A percentile compares a stretch with the other conserved stretches of the same genome.
These are phyloP conservation scores for Bruchidius siliquastri DNA, from an alignment of 2,888 invertebrate genomes.

Conservation along the genomic window DNA sequence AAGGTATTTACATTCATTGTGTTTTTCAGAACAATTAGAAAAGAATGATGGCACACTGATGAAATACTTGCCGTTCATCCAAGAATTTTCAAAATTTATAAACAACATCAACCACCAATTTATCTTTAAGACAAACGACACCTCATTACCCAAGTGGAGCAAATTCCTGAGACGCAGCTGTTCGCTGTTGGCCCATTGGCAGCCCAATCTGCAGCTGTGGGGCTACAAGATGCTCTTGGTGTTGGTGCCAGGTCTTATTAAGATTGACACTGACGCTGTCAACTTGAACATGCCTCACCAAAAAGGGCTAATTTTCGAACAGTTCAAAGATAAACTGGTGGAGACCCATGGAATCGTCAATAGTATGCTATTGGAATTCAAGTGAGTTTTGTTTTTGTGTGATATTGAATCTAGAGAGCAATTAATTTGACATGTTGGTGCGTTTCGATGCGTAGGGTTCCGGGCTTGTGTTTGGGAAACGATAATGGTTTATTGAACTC, in stretches of 20 bases:
- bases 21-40: slow-evolving; percentile 31
- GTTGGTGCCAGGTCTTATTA: slow-evolving; percentile 46
- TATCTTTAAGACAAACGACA: slow-evolving; percentile 35
- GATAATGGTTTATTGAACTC: too few species aligned
- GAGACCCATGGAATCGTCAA: slow-evolving; percentile 51
- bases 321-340: slow-evolving; percentile 43
- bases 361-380: slow-evolving; percentile 51
- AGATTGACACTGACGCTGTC: slow-evolving; percentile 46
- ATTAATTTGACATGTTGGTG: too few species aligned
- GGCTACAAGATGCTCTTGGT: slow-evolving; percentile 48
- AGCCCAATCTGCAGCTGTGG: slow-evolving; percentile 47
- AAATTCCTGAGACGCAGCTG: slow-evolving; percentile 43
- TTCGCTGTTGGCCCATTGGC: slow-evolving; percentile 43
- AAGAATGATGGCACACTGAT: slow-evolving; percentile 13
- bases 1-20: too few species aligned
- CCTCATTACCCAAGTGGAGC: slow-evolving; percentile 38
- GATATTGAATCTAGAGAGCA: too few species aligned
- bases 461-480: too few species aligned
- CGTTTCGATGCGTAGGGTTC: too few species aligned
- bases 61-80: slow-evolving; percentile 33
- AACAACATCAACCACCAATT: slow-evolving; percentile 28
- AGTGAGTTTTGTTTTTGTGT: slow-evolving; percentile 40
- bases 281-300: slow-evolving; percentile 45
- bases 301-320: slow-evolving; percentile 45
- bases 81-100: slow-evolving; percentile 35